These are phyloP conservation scores for Lypha dubia DNA, from an alignment of 2,888 invertebrate genomes.

Conservation along the genomic window DNA sequence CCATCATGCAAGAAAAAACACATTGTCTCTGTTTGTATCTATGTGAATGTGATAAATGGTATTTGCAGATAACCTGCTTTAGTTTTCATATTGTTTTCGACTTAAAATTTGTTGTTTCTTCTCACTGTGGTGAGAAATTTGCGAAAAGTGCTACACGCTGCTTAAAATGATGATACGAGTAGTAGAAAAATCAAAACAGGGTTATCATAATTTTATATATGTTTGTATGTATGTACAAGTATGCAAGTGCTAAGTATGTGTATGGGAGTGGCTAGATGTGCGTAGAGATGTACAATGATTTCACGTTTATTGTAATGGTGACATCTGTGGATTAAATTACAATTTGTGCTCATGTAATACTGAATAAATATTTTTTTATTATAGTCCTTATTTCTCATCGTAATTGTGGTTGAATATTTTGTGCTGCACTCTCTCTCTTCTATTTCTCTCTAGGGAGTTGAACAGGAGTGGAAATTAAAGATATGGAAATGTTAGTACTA, in stretches of 20 bases:
- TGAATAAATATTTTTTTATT: constrained; percentile 74
- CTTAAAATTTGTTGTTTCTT: too few species aligned
- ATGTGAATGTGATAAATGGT: constrained; percentile 41
- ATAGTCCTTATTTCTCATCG: constrained; percentile 44
- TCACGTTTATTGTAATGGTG: constrained; percentile 81
- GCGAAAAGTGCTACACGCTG: not conserved
- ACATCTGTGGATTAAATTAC: constrained; percentile 84
- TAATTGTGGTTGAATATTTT: constrained; percentile 66
- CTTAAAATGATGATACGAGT: not conserved
- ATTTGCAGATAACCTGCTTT: constrained; percentile 59
- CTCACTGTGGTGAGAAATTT: constrained; percentile 23
- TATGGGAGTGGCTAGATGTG: not conserved
- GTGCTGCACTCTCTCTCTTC: constrained; percentile 12
- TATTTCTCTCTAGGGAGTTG: constrained; percentile 28
- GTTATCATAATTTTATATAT: constrained; percentile 42
- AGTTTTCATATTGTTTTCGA: constrained; percentile 5
- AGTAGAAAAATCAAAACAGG: too few species aligned
- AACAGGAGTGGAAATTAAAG: not conserved
- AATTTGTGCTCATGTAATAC: constrained; percentile 83
- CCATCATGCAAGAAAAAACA: constrained; percentile 24
- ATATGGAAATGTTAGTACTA: not conserved
- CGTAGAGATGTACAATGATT: constrained; percentile 64
- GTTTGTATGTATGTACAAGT: constrained; percentile 1
- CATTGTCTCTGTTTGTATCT: constrained; percentile 35
- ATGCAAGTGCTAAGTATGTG: constrained; percentile 6